Percentiles rank a stretch among this genome's conserved stretches.
Conservation (phyloP, 2,113 vertebrate genomes). For the Alexandromys fortis region DNA sequence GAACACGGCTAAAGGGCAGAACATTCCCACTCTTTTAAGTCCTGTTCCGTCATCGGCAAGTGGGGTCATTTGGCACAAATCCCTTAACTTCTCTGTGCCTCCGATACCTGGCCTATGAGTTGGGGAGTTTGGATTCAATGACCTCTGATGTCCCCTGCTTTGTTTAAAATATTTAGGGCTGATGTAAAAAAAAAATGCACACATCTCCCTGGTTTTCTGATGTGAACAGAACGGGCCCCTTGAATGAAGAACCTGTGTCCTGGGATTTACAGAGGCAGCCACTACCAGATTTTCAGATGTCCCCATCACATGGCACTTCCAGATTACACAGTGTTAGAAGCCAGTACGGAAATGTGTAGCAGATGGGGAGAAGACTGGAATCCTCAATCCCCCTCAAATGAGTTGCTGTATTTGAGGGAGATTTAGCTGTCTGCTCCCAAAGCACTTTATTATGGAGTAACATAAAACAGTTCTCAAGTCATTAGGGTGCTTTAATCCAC, state of each 20-base stretch:
- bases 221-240: not conserved
- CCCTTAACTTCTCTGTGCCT: not conserved
- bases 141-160: not conserved
- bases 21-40: not conserved
- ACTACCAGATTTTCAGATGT: not conserved
- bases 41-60: no score
- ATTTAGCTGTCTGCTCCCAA: slow-evolving; percentile 1
- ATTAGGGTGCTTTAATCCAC: not conserved
- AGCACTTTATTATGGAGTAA: slow-evolving; percentile 27
- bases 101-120: not conserved
- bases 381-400: slow-evolving; percentile 27
- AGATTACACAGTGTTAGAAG: slow-evolving; percentile 12
- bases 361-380: slow-evolving; percentile 45
- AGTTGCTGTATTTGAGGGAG: slow-evolving; percentile 17
- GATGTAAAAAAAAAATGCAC: not conserved
- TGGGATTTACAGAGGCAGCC: not conserved
- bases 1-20: not conserved
- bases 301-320: not conserved
- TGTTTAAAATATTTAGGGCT: not conserved
- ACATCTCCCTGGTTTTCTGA: not conserved
- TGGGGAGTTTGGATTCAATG: not conserved
- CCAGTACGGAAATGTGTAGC: slow-evolving; percentile 40
- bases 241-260: not conserved
- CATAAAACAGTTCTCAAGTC: slow-evolving; percentile 3
- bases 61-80: not conserved